phyloP scores from a whole-genome alignment of 2,888 invertebrate species.

The Parthenolecanium corni region DNA sequence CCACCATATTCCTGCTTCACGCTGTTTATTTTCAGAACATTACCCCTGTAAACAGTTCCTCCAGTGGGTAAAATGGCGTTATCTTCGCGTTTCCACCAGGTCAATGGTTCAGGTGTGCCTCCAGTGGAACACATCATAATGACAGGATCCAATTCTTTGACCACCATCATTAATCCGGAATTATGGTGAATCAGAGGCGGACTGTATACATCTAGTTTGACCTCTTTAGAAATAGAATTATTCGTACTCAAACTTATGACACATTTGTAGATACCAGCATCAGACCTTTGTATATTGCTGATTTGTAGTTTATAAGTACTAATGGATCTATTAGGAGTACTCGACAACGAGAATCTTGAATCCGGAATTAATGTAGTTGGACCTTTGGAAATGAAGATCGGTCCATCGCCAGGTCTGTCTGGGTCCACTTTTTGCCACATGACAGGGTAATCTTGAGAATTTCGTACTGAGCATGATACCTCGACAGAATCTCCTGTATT shows the following conservation, averaged over 20 bases:
- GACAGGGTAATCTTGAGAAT: constrained; percentile 74
- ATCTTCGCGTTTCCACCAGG: constrained; percentile 85
- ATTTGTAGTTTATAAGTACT: constrained; percentile 57
- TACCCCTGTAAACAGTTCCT: constrained; percentile 68
- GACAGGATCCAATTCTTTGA: constrained; percentile 61
- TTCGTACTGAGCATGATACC: constrained; percentile 77
- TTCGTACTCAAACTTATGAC: constrained; percentile 70
- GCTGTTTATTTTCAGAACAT: constrained; percentile 58
- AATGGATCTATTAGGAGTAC: constrained; percentile 69
- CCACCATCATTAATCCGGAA: constrained; percentile 72
- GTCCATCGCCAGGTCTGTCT: constrained; percentile 51
- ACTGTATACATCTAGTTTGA: constrained; percentile 70
- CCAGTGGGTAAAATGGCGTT: constrained; percentile 86
- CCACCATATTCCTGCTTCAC: constrained; percentile 79
- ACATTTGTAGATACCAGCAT: constrained; percentile 77
- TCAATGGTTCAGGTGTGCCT: constrained; percentile 71
- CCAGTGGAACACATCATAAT: constrained; percentile 78
- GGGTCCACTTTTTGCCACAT: constrained; percentile 61
- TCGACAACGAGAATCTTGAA: constrained; percentile 67
- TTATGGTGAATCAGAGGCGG: constrained; percentile 88
- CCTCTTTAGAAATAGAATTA: constrained; percentile 69
- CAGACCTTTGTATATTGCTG: constrained; percentile 86
- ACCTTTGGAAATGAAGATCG: constrained; percentile 69
- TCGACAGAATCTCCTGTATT: constrained; percentile 83
- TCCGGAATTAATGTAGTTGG: constrained; percentile 71